Percentiles rank a stretch among this genome's conserved stretches.
Evolutionary conservation across 2,113 vertebrate species (phyloP).

Genomic region (Bucco capensis): DNA sequence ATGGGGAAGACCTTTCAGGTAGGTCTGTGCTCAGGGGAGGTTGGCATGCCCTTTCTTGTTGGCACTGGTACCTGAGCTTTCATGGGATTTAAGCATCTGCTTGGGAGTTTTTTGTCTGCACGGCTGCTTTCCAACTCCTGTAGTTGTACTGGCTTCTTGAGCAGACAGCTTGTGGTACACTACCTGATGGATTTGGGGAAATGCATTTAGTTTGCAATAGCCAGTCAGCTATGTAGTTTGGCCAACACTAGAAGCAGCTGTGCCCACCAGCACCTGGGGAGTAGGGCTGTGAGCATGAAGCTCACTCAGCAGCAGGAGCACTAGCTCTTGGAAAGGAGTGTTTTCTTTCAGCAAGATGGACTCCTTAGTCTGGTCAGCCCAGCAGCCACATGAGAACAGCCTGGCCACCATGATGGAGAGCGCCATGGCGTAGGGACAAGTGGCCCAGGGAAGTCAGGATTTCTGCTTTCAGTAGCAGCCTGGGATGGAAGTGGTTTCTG

Average conservation of each 20-base stretch:
- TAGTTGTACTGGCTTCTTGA: neutral
- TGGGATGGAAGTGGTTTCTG: neutral
- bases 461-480: neutral
- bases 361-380: neutral
- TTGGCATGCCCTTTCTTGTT: constrained; percentile 40
- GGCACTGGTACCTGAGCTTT: constrained; percentile 12
- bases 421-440: neutral
- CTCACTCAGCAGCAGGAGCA: neutral
- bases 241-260: neutral
- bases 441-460: neutral
- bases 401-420: neutral
- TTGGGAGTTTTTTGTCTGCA: neutral
- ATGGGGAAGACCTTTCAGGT: neutral
- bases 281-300: neutral
- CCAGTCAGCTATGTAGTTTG: neutral
- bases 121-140: constrained; percentile 1
- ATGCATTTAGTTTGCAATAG: neutral
- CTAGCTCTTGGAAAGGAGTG: neutral
- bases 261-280: neutral
- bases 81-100: neutral
- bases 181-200: neutral
- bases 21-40: constrained; percentile 34
- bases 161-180: neutral
- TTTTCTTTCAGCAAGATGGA: neutral
- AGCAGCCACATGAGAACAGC: neutral